Conservation (phyloP, 2,113 vertebrate genomes). For the Anarrhichthys ocellatus region DNA sequence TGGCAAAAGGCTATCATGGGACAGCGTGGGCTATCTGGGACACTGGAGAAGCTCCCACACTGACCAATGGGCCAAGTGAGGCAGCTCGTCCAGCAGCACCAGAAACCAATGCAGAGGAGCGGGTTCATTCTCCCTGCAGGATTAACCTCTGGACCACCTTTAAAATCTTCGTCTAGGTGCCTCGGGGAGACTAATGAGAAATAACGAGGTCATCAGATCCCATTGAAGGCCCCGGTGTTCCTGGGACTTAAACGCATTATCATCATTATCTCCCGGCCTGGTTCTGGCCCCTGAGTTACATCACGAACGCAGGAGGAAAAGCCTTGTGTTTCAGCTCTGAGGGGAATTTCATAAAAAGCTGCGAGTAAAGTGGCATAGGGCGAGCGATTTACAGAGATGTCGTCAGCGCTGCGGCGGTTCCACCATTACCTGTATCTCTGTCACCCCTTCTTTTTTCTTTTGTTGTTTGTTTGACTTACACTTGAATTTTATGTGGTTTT, state of each 20-base stretch:
- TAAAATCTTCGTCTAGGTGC: conserved; percentile 78
- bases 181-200: conserved; percentile 80
- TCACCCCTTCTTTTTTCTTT: conserved; percentile 1
- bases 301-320: conserved; percentile 39
- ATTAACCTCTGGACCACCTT: conserved; percentile 84
- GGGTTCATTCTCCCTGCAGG: conserved; percentile 67
- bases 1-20: conserved; percentile 68
- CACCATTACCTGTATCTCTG: conserved; percentile 14
- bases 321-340: conserved; percentile 28
- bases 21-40: conserved; percentile 57
- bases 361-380: conserved; percentile 8
- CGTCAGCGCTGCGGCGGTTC: neutral
- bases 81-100: conserved; percentile 53
- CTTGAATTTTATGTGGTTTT: conserved; percentile 49
- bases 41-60: conserved; percentile 56
- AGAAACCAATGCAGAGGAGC: conserved; percentile 72
- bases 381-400: neutral
- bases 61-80: conserved; percentile 23
- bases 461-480: conserved; percentile 32
- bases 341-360: conserved; percentile 47
- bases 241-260: conserved; percentile 75
- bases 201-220: conserved; percentile 83
- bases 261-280: conserved; percentile 72
- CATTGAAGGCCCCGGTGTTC: conserved; percentile 65
- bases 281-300: conserved; percentile 61